phyloP scores from a whole-genome alignment of 2,113 vertebrate genomes.

The Aptenodytes forsteri region DNA sequence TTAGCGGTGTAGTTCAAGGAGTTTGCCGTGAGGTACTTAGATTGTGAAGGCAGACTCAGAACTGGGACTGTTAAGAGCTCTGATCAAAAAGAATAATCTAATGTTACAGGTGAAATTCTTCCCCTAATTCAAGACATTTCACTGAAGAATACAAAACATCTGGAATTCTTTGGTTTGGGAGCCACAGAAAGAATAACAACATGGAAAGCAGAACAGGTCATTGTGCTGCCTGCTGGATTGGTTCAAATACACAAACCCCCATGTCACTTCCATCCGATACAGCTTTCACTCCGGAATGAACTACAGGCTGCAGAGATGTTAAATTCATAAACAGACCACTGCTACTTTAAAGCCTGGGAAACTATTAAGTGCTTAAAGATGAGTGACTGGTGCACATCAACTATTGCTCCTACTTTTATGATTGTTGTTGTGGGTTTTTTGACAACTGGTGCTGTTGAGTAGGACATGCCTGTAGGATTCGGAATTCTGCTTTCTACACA shows the following conservation, averaged over 20 bases:
- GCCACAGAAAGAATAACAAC: neutral
- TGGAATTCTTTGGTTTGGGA: neutral
- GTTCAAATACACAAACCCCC: neutral
- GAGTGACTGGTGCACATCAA: neutral
- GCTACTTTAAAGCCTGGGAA: neutral
- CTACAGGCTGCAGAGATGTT: neutral
- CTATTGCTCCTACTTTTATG: neutral
- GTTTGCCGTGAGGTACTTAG: neutral
- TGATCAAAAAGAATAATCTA: neutral
- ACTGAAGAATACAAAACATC: neutral
- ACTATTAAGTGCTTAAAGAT: neutral
- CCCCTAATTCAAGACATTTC: neutral
- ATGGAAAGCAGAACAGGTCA: neutral
- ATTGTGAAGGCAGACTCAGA: neutral
- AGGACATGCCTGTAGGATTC: neutral
- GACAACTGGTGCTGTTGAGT: neutral
- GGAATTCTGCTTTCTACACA: neutral
- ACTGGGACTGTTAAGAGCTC: neutral
- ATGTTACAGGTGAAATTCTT: neutral
- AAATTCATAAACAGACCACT: neutral
- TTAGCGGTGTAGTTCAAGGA: neutral
- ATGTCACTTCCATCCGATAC: neutral
- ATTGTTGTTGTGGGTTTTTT: neutral
- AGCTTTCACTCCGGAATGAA: neutral
- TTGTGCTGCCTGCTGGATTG: neutral